Evolutionary conservation across 2,797 vertebrate species (phyloP).

Genomic region (Oryzias dopingdopingensis): DNA sequence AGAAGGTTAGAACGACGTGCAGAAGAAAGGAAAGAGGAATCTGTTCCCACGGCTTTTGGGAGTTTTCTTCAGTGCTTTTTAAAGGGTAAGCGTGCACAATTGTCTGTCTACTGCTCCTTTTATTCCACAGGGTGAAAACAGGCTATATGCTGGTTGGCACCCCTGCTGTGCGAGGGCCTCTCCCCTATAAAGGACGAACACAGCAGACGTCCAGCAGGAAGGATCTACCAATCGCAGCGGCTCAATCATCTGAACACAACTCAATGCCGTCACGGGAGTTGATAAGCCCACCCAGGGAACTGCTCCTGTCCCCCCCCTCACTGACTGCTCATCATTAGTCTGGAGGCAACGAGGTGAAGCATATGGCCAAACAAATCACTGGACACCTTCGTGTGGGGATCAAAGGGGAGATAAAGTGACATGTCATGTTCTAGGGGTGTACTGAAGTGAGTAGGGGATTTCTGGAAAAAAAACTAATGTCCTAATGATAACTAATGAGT

Average conservation of each 20-base stretch:
- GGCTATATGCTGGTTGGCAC: conserved; percentile 48
- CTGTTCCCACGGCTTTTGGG: conserved; percentile 54
- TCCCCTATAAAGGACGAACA: conserved; percentile 60
- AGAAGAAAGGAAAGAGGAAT: conserved; percentile 28
- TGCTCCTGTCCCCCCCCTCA: conserved; percentile 30
- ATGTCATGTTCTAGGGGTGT: conserved; percentile 4
- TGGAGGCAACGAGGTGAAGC: conserved; percentile 59
- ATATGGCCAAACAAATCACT: conserved; percentile 51
- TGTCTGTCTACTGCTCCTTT: conserved; percentile 44
- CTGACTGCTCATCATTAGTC: conserved; percentile 59
- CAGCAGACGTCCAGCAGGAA: conserved; percentile 64
- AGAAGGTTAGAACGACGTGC: conserved; percentile 39
- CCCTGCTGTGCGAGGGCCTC: conserved; percentile 64
- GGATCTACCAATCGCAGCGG: conserved; percentile 69
- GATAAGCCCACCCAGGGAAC: conserved; percentile 72
- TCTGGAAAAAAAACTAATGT: conserved; percentile 26
- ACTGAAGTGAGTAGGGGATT: conserved; percentile 5
- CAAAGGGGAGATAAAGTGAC: background rate
- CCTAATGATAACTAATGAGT: conserved; percentile 29
- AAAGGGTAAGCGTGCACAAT: conserved; percentile 46
- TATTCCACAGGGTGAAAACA: conserved; percentile 47
- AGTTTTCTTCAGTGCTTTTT: conserved; percentile 44
- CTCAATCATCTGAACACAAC: conserved; percentile 63
- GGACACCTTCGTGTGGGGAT: conserved; percentile 10
- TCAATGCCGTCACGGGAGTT: conserved; percentile 72